These are phyloP conservation scores for Sinella curviseta DNA, from an alignment of 1,140 invertebrate species.

Conservation along the genomic window DNA sequence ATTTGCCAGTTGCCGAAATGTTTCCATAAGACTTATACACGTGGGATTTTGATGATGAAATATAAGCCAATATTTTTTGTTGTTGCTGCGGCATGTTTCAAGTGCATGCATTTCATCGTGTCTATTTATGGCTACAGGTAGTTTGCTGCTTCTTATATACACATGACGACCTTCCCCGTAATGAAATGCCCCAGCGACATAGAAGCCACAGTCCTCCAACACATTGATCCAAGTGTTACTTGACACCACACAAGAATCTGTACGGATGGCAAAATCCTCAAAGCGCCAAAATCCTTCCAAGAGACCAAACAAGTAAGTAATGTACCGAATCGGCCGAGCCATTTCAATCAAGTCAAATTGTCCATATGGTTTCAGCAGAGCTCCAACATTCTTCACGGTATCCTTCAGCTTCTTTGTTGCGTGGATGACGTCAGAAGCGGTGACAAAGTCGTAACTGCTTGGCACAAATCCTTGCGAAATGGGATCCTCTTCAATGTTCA, in stretches of 20 bases:
- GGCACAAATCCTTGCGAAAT: slow-evolving; percentile 29
- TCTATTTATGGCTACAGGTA: not conserved
- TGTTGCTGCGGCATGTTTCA: too few species aligned
- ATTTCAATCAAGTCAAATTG: slow-evolving; percentile 13
- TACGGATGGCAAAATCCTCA: slow-evolving; percentile 25
- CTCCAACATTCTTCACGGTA: not conserved
- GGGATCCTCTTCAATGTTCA: slow-evolving; percentile 33
- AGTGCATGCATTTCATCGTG: too few species aligned
- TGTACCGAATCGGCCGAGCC: not conserved
- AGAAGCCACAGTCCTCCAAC: slow-evolving; percentile 23
- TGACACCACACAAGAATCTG: not conserved
- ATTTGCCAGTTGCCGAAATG: not conserved
- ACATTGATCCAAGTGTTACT: not conserved
- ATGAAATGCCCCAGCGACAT: not conserved
- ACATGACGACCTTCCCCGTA: not conserved
- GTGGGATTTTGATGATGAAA: not conserved
- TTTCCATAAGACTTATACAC: not conserved
- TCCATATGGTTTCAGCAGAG: slow-evolving; percentile 23
- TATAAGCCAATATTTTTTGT: not conserved
- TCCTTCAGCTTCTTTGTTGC: slow-evolving; percentile 29
- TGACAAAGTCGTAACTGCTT: slow-evolving; percentile 21
- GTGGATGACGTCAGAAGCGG: slow-evolving; percentile 32
- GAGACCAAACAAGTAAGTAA: slow-evolving; percentile 24
- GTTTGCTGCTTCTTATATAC: not conserved
- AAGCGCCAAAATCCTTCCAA: slow-evolving; percentile 42